Evolutionary conservation across 2,797 vertebrate genomes (phyloP).

Genomic region (Anguilla marmorata): DNA sequence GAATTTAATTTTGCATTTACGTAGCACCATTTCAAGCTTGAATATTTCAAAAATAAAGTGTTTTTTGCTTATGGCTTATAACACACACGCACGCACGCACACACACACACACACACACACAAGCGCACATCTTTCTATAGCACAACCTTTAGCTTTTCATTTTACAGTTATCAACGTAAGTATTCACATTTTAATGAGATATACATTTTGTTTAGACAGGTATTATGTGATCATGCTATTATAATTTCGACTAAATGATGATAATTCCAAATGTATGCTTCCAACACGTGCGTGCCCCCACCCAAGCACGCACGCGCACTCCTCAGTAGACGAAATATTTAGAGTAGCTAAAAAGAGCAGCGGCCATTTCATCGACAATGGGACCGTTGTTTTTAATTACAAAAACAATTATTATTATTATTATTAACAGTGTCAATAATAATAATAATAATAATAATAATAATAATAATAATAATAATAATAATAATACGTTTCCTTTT

Average conservation of each 20-base stretch:
- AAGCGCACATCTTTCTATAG: not conserved
- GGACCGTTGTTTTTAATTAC: not conserved
- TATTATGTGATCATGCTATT: not conserved
- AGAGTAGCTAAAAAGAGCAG: not conserved
- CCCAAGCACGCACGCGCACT: not conserved
- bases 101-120: not conserved
- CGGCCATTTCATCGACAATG: not conserved
- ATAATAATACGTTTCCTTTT: not conserved
- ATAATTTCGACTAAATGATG: not conserved
- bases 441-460: no score
- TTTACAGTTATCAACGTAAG: not conserved
- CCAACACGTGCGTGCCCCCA: not conserved
- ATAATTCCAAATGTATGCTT: not conserved
- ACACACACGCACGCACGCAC: not conserved
- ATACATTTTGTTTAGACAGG: not conserved
- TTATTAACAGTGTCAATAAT: no score
- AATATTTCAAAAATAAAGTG: not conserved
- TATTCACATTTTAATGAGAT: not conserved
- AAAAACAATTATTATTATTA: conserved; percentile 1
- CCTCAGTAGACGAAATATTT: not conserved
- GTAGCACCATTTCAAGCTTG: not conserved
- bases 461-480: not conserved
- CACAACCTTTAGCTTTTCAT: not conserved
- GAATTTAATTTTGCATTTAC: no score
- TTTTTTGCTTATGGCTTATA: not conserved